Conservation (phyloP, 2,888 invertebrate species). For the Halocaridina rubra region DNA sequence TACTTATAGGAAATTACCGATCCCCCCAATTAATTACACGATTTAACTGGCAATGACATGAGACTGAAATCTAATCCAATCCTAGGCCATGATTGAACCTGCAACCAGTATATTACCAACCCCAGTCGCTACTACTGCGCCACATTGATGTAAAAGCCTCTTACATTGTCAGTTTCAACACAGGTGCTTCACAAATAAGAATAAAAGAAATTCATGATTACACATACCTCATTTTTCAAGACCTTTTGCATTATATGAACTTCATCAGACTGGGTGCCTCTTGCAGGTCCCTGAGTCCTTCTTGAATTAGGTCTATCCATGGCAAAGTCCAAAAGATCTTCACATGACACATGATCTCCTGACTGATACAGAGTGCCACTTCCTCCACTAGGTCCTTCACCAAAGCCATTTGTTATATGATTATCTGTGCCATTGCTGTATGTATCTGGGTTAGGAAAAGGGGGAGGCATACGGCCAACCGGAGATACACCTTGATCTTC, state of each 20-base stretch:
- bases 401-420: slow-evolving; percentile 46
- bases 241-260: slow-evolving; percentile 92
- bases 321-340: slow-evolving; percentile 89
- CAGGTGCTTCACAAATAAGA: background rate
- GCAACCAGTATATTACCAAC: too few species aligned
- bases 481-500: slow-evolving; percentile 67
- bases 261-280: slow-evolving; percentile 90
- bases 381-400: slow-evolving; percentile 40
- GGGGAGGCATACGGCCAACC: slow-evolving; percentile 35
- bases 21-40: too few species aligned
- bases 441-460: slow-evolving; percentile 42
- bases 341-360: slow-evolving; percentile 89
- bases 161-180: background rate
- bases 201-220: background rate
- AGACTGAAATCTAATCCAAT: too few species aligned
- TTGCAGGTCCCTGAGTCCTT: slow-evolving; percentile 76
- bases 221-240: slow-evolving; percentile 77
- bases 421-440: slow-evolving; percentile 29
- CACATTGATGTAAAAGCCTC: too few species aligned
- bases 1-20: too few species aligned
- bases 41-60: too few species aligned
- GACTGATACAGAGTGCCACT: slow-evolving; percentile 68
- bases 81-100: too few species aligned
- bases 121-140: too few species aligned
- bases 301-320: slow-evolving; percentile 79